Percentiles rank a stretch among this genome's conserved stretches.
These are phyloP conservation scores for Bicyclus anynana DNA, from an alignment of 1,140 invertebrate species.

Conservation along the genomic window DNA sequence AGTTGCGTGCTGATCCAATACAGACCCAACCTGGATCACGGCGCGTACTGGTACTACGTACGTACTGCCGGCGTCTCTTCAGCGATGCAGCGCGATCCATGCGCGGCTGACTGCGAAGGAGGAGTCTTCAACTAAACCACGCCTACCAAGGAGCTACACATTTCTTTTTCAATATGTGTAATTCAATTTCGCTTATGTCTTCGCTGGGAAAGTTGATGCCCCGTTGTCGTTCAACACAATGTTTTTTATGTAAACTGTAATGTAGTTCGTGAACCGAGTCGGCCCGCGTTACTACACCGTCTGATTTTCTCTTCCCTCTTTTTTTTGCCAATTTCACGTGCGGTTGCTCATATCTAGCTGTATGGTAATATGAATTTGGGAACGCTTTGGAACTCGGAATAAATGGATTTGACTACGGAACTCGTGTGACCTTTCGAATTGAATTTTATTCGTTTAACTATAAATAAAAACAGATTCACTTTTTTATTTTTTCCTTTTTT, in stretches of 20 bases:
- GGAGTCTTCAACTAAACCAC: constrained; percentile 65
- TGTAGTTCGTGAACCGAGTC: constrained; percentile 70
- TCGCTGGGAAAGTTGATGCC: constrained; percentile 76
- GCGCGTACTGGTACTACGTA: constrained; percentile 44
- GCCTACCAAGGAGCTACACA: constrained; percentile 75
- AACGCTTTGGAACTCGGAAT: constrained; percentile 22
- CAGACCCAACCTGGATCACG: constrained; percentile 38
- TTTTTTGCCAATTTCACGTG: constrained; percentile 65
- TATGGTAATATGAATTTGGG: constrained; percentile 44
- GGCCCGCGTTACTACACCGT: constrained; percentile 53
- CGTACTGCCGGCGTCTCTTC: constrained; percentile 37
- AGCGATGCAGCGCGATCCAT: constrained; percentile 52
- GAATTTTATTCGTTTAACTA: constrained; percentile 4
- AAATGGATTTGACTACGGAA: constrained; percentile 8
- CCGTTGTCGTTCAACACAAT: constrained; percentile 75
- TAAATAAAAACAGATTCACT: background rate
- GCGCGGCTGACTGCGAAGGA: constrained; percentile 61
- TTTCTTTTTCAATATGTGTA: constrained; percentile 78
- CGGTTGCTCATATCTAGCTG: constrained; percentile 56
- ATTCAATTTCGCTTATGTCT: constrained; percentile 78
- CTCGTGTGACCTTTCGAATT: constrained; percentile 10
- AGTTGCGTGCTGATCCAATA: constrained; percentile 44
- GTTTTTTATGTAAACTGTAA: constrained; percentile 77
- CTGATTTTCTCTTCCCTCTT: constrained; percentile 60
- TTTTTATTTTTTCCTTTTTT: background rate